Conservation (phyloP, 1,140 invertebrate genomes). For the Drosophila nikananu region DNA sequence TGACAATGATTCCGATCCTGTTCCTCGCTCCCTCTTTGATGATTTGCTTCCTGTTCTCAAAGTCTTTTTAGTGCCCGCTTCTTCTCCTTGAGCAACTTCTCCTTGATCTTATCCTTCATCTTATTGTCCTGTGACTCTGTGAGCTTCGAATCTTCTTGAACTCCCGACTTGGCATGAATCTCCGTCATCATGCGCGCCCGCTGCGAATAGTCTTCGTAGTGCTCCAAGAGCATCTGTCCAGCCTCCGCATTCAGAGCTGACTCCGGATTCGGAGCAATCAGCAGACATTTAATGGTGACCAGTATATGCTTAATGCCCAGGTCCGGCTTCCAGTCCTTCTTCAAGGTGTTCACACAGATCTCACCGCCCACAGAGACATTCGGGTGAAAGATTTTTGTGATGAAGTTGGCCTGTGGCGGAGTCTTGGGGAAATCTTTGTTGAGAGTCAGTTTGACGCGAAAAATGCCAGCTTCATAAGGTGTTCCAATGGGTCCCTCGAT, state of each 20-base stretch:
- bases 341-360: constrained; percentile 98
- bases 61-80: constrained; percentile 95
- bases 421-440: constrained; percentile 96
- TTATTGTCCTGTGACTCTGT: constrained; percentile 89
- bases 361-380: constrained; percentile 97
- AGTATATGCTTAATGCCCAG: constrained; percentile 98
- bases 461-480: constrained; percentile 94
- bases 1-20: background rate
- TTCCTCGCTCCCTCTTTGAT: background rate
- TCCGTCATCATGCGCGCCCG: constrained; percentile 97
- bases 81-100: constrained; percentile 92
- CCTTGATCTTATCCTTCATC: constrained; percentile 90
- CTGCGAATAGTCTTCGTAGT: constrained; percentile 95
- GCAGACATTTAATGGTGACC: constrained; percentile 95
- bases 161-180: constrained; percentile 91
- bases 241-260: constrained; percentile 97
- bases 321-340: constrained; percentile 98
- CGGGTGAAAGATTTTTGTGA: constrained; percentile 99
- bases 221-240: constrained; percentile 95
- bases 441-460: constrained; percentile 95
- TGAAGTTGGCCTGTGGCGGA: constrained; percentile 98
- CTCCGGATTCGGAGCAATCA: constrained; percentile 97
- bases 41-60: constrained; percentile 86
- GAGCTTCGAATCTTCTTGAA: constrained; percentile 68
- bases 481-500: constrained; percentile 96